phyloP scores from a whole-genome alignment of 2,888 invertebrate species.

The Zeuzera pyrina region DNA sequence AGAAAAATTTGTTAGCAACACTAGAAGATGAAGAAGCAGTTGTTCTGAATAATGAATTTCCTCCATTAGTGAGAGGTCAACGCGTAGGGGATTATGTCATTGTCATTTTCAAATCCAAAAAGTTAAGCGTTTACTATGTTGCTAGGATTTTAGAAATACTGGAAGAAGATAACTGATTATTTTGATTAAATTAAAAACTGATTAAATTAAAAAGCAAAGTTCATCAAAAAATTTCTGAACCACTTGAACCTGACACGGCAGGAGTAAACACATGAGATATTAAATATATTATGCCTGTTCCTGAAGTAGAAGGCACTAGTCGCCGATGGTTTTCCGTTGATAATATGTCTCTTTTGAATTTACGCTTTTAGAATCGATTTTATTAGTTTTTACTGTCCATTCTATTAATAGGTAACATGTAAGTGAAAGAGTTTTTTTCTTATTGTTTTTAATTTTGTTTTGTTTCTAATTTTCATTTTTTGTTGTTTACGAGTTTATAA shows the following conservation, averaged over 20 bases:
- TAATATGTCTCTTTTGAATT: conserved; percentile 1
- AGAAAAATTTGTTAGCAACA: conserved; percentile 6
- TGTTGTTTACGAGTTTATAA: not conserved
- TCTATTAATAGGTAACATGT: too few species aligned
- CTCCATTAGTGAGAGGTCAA: not conserved
- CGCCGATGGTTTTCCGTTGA: not conserved
- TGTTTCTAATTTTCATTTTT: too few species aligned
- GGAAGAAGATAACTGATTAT: not conserved
- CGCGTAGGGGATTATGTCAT: not conserved
- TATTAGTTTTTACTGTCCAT: not conserved
- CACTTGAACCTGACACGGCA: conserved; percentile 4
- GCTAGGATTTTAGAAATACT: not conserved
- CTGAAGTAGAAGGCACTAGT: conserved; percentile 1
- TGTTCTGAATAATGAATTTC: not conserved
- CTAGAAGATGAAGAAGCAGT: conserved; percentile 8
- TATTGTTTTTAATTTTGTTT: too few species aligned
- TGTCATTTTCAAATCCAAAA: not conserved
- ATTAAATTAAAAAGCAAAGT: conserved; percentile 2
- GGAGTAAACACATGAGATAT: conserved; percentile 1
- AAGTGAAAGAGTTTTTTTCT: too few species aligned
- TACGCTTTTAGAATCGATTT: not conserved
- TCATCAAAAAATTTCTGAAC: conserved; percentile 1
- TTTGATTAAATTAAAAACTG: not conserved
- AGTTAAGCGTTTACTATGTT: not conserved
- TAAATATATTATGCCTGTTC: conserved; percentile 2